Evolutionary conservation across 2,888 invertebrate species (phyloP).

Genomic region (Orchesella flavescens): DNA sequence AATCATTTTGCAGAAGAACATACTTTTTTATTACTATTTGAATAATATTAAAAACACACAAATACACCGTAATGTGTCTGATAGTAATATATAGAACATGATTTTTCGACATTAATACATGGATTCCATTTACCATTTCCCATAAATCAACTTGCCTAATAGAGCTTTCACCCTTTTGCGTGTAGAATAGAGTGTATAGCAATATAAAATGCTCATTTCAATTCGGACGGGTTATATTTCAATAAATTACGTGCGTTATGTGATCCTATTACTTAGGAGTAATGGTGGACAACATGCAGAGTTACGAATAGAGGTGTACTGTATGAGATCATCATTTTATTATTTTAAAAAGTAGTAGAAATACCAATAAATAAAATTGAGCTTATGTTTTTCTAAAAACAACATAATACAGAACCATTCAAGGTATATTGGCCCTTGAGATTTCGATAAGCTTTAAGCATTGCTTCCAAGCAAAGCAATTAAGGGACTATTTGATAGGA

Average conservation of each 20-base stretch:
- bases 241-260: slow-evolving; percentile 46
- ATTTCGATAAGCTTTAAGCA: too few species aligned
- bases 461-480: too few species aligned
- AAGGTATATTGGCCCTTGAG: too few species aligned
- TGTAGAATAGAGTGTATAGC: background rate
- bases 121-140: slow-evolving; percentile 44
- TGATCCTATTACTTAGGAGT: slow-evolving; percentile 48
- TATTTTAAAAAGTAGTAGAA: background rate
- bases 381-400: too few species aligned
- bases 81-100: slow-evolving; percentile 3
- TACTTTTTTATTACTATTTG: background rate
- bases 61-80: background rate
- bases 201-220: background rate
- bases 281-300: slow-evolving; percentile 47
- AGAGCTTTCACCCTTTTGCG: slow-evolving; percentile 33
- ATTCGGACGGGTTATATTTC: background rate
- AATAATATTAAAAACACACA: slow-evolving; percentile 10
- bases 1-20: background rate
- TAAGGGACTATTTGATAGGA: too few species aligned
- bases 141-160: slow-evolving; percentile 51
- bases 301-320: slow-evolving; percentile 36
- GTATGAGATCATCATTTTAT: background rate
- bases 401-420: too few species aligned
- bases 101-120: slow-evolving; percentile 12
- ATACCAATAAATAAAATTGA: background rate